phyloP scores from a whole-genome alignment of 2,888 invertebrate species.

The Rhimphoctona megacephalus region DNA sequence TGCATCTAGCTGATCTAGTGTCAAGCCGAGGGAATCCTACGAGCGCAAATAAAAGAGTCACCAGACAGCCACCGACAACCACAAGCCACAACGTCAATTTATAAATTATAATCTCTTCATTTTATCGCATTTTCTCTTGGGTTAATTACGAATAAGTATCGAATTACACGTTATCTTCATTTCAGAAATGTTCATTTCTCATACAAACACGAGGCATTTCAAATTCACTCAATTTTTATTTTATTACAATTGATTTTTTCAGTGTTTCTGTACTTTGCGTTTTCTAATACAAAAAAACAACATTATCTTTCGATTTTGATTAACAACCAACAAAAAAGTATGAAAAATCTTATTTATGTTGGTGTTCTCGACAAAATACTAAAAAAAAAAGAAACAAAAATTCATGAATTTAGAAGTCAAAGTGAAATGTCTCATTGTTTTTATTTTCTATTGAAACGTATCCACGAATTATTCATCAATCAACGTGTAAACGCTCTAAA shows the following conservation, averaged over 20 bases:
- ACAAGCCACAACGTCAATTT: slow-evolving; percentile 76
- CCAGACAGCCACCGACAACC: slow-evolving; percentile 78
- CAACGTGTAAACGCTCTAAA: background rate
- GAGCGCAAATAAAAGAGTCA: slow-evolving; percentile 77
- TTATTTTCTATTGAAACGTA: background rate
- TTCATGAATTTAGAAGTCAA: background rate
- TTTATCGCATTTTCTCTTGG: background rate
- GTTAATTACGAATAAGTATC: slow-evolving; percentile 31
- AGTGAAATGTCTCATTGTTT: background rate
- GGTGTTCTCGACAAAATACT: background rate
- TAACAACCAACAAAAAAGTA: background rate
- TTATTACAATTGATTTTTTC: background rate
- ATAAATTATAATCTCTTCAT: slow-evolving; percentile 34
- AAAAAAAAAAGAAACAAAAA: background rate
- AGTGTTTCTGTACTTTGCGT: no score
- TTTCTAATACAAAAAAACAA: background rate
- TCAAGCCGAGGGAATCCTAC: slow-evolving; percentile 84
- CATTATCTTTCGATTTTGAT: background rate
- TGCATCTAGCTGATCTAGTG: slow-evolving; percentile 83
- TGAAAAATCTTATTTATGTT: background rate
- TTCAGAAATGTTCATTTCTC: background rate
- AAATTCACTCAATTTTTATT: background rate
- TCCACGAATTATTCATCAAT: background rate
- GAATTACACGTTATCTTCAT: background rate
- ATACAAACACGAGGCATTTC: background rate